Base-by-base conservation (phyloP, 2,797 vertebrate genomes). In the Bradypodion ventrale region DNA sequence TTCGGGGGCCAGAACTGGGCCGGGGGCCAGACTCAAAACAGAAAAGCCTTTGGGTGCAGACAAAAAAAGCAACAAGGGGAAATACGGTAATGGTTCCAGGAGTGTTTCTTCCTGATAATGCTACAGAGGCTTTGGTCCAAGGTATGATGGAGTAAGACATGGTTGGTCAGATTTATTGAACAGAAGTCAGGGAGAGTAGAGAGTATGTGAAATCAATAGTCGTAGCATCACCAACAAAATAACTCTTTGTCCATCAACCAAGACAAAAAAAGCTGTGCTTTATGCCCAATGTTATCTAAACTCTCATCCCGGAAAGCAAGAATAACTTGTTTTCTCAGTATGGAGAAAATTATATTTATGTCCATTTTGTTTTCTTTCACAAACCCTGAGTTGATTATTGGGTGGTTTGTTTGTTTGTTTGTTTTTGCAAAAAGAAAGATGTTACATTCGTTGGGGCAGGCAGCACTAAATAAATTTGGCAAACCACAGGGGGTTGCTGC, bases 311-410 rank as follows among this genome's bases (percentile, higher is more conserved):
- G 66, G 29, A 37, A 52, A 80, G 82, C 56, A 68, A 74, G 77
- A 82, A 70, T 35, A 27, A 49, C 35, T 42, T 44, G 19, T 80
- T 82, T 83, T 86, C 56, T 73, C 10, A 59, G 9, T n/a, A 7
- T 79, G 21, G 12, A 35, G 16, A 8, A 74, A 84, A n/a, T 74
- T 74, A 32, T 62, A 74, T 27, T 56, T 81, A 49, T 2, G 37
- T 72, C 40, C 56, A 62, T 7, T 23, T 80, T 83, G 68, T 73
- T 77, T 69, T 76, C 73, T 76, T 77, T n/a, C 23, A 56, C 23
- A 46, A 27, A 49, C 56, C 49, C 62, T 32, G 80, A 1, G 60
- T 40, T 56, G 12, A 32, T n/a, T 35, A 8, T 75, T 56, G 13
- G 13, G 29, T 7, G n/a, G 13, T n/a, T 16, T n/a, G 29, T 32